Conservation (phyloP, 2,888 invertebrate genomes). For the Selenia dentaria region DNA sequence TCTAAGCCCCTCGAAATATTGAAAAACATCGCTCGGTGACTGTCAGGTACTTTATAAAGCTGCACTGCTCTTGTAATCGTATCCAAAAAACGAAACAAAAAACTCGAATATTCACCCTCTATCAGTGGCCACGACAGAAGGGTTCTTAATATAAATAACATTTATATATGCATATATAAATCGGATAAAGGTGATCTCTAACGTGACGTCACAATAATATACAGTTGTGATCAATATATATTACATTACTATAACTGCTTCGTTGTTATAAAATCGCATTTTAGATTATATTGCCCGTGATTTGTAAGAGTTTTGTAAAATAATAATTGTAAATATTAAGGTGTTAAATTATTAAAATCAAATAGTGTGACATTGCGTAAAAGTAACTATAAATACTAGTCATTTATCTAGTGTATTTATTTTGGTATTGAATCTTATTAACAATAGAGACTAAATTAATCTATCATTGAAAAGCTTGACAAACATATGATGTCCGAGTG, state of each 20-base stretch:
- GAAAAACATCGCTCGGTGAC: constrained; percentile 73
- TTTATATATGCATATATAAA: constrained; percentile 82
- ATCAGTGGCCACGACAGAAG: constrained; percentile 78
- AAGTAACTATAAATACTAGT: constrained; percentile 78
- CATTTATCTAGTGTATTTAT: constrained; percentile 83
- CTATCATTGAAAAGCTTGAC: constrained; percentile 8
- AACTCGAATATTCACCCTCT: constrained; percentile 71
- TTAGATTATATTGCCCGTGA: constrained; percentile 66
- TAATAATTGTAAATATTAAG: constrained; percentile 47
- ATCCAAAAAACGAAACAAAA: constrained; percentile 55
- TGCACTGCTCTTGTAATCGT: constrained; percentile 78
- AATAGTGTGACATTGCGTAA: constrained; percentile 63
- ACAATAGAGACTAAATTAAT: constrained; percentile 26
- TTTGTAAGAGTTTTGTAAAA: constrained; percentile 48
- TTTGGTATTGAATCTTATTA: constrained; percentile 40
- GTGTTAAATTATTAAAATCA: constrained; percentile 34
- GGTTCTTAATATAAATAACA: constrained; percentile 49
- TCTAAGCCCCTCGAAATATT: constrained; percentile 67
- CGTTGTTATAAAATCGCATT: constrained; percentile 66
- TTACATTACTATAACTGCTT: constrained; percentile 51
- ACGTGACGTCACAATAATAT: constrained; percentile 78
- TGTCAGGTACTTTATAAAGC: constrained; percentile 65
- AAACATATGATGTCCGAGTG: constrained; percentile 44
- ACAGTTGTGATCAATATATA: constrained; percentile 66
- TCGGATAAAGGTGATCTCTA: constrained; percentile 76